Base-by-base conservation (phyloP, 1,140 invertebrate species). In the Nymphalis io region DNA sequence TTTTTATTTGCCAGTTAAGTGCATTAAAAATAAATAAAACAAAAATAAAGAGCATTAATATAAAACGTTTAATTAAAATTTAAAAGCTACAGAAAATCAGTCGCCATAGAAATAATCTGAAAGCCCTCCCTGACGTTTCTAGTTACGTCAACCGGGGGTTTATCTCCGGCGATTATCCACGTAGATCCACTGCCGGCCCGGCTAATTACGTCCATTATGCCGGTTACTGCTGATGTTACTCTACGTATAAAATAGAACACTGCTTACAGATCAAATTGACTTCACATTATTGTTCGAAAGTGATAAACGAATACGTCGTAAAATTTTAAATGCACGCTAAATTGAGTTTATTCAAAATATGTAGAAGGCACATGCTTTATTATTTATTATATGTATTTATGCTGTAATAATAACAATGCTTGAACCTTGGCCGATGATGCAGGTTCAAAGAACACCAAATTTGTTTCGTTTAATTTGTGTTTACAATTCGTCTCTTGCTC, bases 141-240 rank as follows among this genome's bases (percentile, higher is more conserved):
- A 6, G 85, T 84, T 38, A 85, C 80, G 61, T 91, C 79, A 23
- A 79, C 68, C 38, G 85, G 80, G 18, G 79, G 75, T 48, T 85
- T 82, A 73, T 89, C 84, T 68, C 87, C 75, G 6, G 84, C 82
- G 16, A 89, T 82, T 62, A 88, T 78, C 89, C 89, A 91, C 48
- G 83, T 86, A 27, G 85, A 79, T 12, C 87, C 82, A 68, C 72
- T 85, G 20, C 70, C 70, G 8, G 76, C 86, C 57, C 64, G 61
- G 13, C 77, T 78, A 59, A 90, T 80, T 23, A 86, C 83, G 6
- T 82, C 78, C 57, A 89, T 66, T 63, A 89, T 86, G 10, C 85
- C 85, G 2, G 67, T 73, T 13, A 82, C 85, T 58, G 88, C 87
- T 44, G 85, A 88, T 23, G 80, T 78, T 21, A 90, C 86, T 65